These are phyloP conservation scores for Notarius quadriscutis DNA, from an alignment of 2,113 vertebrate species.

Conservation along the genomic window DNA sequence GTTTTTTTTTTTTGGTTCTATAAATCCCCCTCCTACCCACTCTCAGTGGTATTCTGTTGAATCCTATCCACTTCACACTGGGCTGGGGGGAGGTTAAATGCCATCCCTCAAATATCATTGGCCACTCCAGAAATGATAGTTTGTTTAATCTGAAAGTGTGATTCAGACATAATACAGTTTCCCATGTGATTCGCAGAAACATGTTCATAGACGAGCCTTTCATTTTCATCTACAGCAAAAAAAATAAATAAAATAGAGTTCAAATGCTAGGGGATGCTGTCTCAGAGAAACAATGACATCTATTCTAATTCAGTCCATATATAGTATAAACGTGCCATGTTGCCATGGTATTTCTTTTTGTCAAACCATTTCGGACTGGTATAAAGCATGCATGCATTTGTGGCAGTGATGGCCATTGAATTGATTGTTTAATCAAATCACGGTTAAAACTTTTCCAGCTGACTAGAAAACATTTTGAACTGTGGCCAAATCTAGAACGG, in stretches of 20 bases:
- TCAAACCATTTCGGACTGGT: background rate
- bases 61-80: background rate
- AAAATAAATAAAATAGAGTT: background rate
- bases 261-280: background rate
- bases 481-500: background rate
- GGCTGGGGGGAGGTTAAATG: background rate
- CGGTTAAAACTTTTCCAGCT: background rate
- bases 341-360: background rate
- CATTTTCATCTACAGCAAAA: background rate
- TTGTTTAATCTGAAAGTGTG: background rate
- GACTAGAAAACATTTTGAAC: background rate
- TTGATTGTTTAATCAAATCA: conserved; percentile 3
- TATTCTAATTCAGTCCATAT: background rate
- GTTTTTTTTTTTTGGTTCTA: background rate
- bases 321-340: background rate
- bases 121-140: background rate
- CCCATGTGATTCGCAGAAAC: background rate
- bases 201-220: background rate
- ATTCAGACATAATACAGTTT: background rate
- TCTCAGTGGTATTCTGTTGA: too few species aligned
- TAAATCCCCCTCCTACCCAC: too few species aligned
- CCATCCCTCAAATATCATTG: background rate
- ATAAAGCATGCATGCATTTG: background rate
- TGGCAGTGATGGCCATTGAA: background rate
- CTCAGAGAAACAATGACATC: background rate